Percentiles rank a stretch among this genome's conserved stretches.
Evolutionary conservation across 2,888 invertebrate genomes (phyloP).

Genomic region (Ecliptopera silaceata): DNA sequence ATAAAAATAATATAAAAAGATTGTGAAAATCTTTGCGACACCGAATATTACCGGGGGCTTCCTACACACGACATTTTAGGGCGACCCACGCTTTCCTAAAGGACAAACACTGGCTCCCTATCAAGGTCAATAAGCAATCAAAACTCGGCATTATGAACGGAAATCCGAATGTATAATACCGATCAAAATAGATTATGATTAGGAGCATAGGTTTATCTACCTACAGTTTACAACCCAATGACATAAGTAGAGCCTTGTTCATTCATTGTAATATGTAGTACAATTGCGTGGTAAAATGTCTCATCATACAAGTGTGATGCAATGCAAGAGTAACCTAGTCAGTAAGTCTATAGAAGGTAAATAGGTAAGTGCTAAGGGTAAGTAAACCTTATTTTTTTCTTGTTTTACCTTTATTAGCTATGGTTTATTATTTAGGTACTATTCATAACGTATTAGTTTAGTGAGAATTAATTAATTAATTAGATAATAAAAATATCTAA

Average conservation of each 20-base stretch:
- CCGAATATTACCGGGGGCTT: conserved; percentile 47
- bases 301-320: not conserved
- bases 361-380: too few relatives aligned
- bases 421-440: too few relatives aligned
- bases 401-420: too few relatives aligned
- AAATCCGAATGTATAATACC: conserved; percentile 69
- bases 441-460: too few relatives aligned
- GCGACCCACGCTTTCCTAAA: conserved; percentile 59
- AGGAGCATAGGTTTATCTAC: not conserved
- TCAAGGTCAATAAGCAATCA: conserved; percentile 73
- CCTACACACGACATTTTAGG: conserved; percentile 46
- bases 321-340: too few relatives aligned
- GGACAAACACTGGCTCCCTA: conserved; percentile 47
- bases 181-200: conserved; percentile 1
- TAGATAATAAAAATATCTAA: too few relatives aligned
- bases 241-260: conserved; percentile 61
- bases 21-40: conserved; percentile 48
- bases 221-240: conserved; percentile 49
- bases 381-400: too few relatives aligned
- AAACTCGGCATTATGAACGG: conserved; percentile 59
- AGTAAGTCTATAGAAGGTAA: too few relatives aligned
- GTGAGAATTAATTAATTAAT: too few relatives aligned
- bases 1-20: not conserved
- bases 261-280: conserved; percentile 77
- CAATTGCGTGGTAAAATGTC: conserved; percentile 47